phyloP scores from a whole-genome alignment of 1,140 invertebrate genomes.

The Caenorhabditis brenneri region DNA sequence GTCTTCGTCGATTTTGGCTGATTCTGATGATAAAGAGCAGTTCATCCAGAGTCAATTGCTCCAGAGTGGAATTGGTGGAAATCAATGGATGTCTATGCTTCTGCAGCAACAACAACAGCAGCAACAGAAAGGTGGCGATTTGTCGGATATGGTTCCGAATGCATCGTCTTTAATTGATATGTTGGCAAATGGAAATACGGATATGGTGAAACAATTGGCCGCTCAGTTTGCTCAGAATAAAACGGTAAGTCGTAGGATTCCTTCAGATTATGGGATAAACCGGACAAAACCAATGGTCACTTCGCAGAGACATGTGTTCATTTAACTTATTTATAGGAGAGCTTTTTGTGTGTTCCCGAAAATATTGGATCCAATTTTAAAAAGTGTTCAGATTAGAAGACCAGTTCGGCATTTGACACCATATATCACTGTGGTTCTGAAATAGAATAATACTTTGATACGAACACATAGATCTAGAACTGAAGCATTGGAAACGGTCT shows the following conservation, averaged over 20 bases:
- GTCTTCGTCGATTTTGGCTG: not conserved
- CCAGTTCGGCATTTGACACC: too few relatives aligned
- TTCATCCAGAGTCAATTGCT: not conserved
- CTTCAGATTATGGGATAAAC: too few relatives aligned
- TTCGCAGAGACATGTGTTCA: too few relatives aligned
- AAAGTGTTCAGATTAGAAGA: too few relatives aligned
- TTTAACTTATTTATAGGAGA: too few relatives aligned
- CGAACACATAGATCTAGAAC: too few relatives aligned
- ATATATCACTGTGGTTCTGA: too few relatives aligned
- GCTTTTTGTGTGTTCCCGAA: too few relatives aligned
- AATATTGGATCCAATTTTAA: too few relatives aligned
- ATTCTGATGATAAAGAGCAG: not conserved
- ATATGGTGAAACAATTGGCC: not conserved
- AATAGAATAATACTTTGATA: too few relatives aligned
- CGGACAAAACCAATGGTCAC: too few relatives aligned
- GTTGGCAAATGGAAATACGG: not conserved
- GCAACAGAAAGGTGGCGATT: not conserved
- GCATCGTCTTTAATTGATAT: not conserved
- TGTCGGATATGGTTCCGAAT: not conserved
- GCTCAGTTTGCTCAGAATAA: not conserved
- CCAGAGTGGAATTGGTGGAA: not conserved
- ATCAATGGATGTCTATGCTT: constrained; percentile 4
- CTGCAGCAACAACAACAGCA: not conserved
- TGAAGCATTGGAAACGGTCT: too few relatives aligned
- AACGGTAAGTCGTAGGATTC: constrained; percentile 6